Evolutionary conservation across 2,888 invertebrate genomes (phyloP).

Genomic region (Drosophila meridiana): DNA sequence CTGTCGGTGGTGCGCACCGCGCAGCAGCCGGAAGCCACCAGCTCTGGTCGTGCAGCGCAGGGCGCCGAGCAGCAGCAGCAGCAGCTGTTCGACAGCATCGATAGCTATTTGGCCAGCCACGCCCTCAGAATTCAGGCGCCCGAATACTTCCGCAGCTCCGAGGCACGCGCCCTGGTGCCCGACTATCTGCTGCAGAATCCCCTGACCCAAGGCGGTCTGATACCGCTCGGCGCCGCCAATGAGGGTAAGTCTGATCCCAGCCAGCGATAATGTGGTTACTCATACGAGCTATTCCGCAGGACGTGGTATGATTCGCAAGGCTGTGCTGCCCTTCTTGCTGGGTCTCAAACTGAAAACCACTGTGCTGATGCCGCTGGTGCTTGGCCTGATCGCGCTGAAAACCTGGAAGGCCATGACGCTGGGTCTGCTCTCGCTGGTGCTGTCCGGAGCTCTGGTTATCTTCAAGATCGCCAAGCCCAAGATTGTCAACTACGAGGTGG

Average conservation of each 20-base stretch:
- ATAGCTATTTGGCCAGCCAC: slow-evolving; percentile 91
- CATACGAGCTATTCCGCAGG: slow-evolving; percentile 86
- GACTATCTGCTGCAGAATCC: slow-evolving; percentile 81
- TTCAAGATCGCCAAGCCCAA: slow-evolving; percentile 95
- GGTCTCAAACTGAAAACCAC: slow-evolving; percentile 95
- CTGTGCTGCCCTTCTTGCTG: slow-evolving; percentile 93
- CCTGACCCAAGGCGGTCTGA: slow-evolving; percentile 89
- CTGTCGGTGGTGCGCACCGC: slow-evolving; percentile 89
- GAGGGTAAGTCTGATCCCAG: slow-evolving; percentile 69
- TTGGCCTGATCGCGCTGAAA: slow-evolving; percentile 93
- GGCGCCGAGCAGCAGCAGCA: slow-evolving; percentile 63
- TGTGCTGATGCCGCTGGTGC: slow-evolving; percentile 91
- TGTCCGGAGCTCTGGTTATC: slow-evolving; percentile 93
- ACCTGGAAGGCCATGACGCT: slow-evolving; percentile 96
- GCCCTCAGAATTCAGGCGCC: slow-evolving; percentile 91
- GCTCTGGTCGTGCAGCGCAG: slow-evolving; percentile 75
- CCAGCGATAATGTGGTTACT: background rate
- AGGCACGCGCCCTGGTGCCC: slow-evolving; percentile 83
- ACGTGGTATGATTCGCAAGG: slow-evolving; percentile 93
- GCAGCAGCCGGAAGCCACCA: background rate
- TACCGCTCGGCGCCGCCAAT: slow-evolving; percentile 88
- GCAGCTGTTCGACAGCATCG: slow-evolving; percentile 90
- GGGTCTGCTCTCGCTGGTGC: slow-evolving; percentile 92
- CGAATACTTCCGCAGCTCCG: slow-evolving; percentile 86
- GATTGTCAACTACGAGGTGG: slow-evolving; percentile 93